Evolutionary conservation across 2,113 vertebrate species (phyloP), one percentile per base, ranked within the genome.

Genomic region (Lichenostomus cassidix): DNA sequence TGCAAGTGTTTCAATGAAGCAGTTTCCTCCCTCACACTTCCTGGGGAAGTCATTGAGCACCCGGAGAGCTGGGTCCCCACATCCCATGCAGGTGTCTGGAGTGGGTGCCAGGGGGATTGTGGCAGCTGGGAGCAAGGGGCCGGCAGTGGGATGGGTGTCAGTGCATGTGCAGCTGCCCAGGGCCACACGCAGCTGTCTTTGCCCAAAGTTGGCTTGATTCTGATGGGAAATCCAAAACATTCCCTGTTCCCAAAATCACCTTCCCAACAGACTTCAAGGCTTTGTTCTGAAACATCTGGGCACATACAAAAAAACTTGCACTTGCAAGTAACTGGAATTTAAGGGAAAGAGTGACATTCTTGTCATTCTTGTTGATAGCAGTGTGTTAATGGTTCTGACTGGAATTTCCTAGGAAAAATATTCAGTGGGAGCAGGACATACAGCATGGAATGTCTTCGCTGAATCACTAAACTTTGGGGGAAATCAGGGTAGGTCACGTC

Each of bases 281-380:
- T 96, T 95, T 93, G 83, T 96, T 93, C 42, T 11, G 47, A 93
- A 95, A 88, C 76, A 78, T 74, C 64, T 87, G 92, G 50, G 47
- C 16, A 58, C 0, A 0, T 55, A 67, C 2, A 18, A 41, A 52
- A 24, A 44, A 4, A 1, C 13, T 52, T 69, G 24, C 19, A 55
- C 70, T 35, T 46, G 65, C 8, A 88, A 49, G 39, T 75, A 59
- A 52, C 24, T 89, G 83, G 41, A 94, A 89, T 87, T 86, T 59
- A 77, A 81, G n/a, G 60, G 77, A 94, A 97, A 52, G 44, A 80
- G 47, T 7, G 2, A 52, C 42, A 41, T 92, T 59, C 31, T 89
- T 93, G 55, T 90, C 60, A 19, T 90, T 94, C 76, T 88, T 87
- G 47, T 77, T 71, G 60, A 81, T 87, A 56, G 42, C 39, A 55